Evolutionary conservation across 1,140 invertebrate species (phyloP).

Genomic region (Oppia nitens): DNA sequence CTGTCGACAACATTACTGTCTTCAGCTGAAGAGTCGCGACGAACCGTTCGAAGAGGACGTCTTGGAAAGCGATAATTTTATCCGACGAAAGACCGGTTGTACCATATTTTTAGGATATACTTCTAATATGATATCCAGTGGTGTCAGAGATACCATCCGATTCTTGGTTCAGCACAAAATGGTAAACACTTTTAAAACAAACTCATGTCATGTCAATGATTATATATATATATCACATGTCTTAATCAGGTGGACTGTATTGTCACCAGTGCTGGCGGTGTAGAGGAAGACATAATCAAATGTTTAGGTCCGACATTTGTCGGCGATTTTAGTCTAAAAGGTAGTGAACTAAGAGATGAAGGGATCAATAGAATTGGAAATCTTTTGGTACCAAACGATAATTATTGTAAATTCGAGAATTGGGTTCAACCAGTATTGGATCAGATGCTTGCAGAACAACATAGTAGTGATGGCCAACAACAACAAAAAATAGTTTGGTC

Average conservation of each 20-base stretch:
- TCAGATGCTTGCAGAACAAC: conserved; percentile 76
- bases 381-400: conserved; percentile 91
- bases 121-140: conserved; percentile 91
- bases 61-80: conserved; percentile 54
- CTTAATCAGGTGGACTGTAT: conserved; percentile 65
- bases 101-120: conserved; percentile 97
- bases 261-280: conserved; percentile 90
- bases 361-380: conserved; percentile 97
- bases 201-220: neutral
- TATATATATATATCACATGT: neutral
- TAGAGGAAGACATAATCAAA: conserved; percentile 99
- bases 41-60: conserved; percentile 42
- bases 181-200: conserved; percentile 31
- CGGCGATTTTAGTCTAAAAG: conserved; percentile 72
- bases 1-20: conserved; percentile 10
- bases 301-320: conserved; percentile 85
- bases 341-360: conserved; percentile 38
- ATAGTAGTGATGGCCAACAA: conserved; percentile 23
- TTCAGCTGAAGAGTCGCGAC: conserved; percentile 38
- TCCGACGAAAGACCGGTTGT: conserved; percentile 56
- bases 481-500: conserved; percentile 53
- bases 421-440: conserved; percentile 92
- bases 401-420: conserved; percentile 96
- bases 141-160: conserved; percentile 72
- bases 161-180: conserved; percentile 78